These are phyloP conservation scores for Electrophaes corylata DNA, from an alignment of 2,888 invertebrate genomes.

Conservation along the genomic window DNA sequence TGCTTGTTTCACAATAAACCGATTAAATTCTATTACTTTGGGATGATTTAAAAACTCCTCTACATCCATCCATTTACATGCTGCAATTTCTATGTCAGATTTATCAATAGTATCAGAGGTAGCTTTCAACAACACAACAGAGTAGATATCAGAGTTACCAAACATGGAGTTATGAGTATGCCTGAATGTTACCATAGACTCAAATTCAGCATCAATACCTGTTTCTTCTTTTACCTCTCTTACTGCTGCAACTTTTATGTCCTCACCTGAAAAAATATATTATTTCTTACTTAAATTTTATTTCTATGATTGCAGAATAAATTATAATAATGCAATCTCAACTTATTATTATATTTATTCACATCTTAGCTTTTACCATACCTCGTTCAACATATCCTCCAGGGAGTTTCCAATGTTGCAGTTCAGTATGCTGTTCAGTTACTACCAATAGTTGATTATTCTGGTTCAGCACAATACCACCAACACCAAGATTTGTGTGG, in stretches of 20 bases:
- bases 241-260: slow-evolving; percentile 90
- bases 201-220: slow-evolving; percentile 90
- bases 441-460: slow-evolving; percentile 91
- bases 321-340: neutral
- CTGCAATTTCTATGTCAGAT: slow-evolving; percentile 90
- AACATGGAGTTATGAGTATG: slow-evolving; percentile 91
- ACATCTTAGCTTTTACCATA: slow-evolving; percentile 63
- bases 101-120: slow-evolving; percentile 85
- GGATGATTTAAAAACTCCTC: slow-evolving; percentile 89
- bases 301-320: neutral
- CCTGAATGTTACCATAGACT: slow-evolving; percentile 89
- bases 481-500: slow-evolving; percentile 92
- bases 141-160: slow-evolving; percentile 94
- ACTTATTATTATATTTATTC: too few relatives aligned
- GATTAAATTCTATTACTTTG: slow-evolving; percentile 89
- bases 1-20: slow-evolving; percentile 87
- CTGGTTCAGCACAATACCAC: slow-evolving; percentile 93
- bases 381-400: slow-evolving; percentile 96
- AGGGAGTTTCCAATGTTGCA: slow-evolving; percentile 93
- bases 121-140: slow-evolving; percentile 90
- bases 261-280: slow-evolving; percentile 86
- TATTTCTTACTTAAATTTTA: too few relatives aligned
- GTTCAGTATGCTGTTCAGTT: slow-evolving; percentile 86
- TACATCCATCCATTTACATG: slow-evolving; percentile 92
- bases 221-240: slow-evolving; percentile 97